Evolutionary conservation across 1,140 invertebrate species (phyloP), one percentile per base, ranked within the genome.

Genomic region (Melanaphis sacchari): DNA sequence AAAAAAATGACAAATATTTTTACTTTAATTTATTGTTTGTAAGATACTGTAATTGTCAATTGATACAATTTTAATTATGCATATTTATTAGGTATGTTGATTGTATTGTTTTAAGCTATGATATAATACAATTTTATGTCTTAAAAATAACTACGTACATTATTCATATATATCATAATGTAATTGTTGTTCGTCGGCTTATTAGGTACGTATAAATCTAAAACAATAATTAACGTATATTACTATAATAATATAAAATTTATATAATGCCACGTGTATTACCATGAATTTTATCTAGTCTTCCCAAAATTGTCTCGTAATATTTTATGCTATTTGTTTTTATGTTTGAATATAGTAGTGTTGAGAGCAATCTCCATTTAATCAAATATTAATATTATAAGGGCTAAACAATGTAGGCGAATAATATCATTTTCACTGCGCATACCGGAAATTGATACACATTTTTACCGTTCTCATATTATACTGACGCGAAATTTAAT

Each of bases 341-440:
- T 76, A 76, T 76, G 59, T 76, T 76, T 76, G 31, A 76, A 76
- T 76, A n/a, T n/a, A 18, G 31, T n/a, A 76, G 15, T 76, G 59
- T 76, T 76, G 59, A n/a, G 59, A 36, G 31, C 59, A 76, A 76
- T 76, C 31, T 76, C 31, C n/a, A 76, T 76, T 76, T 76, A 76
- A 76, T 76, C 59, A 76, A 76, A 76, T 76, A 76, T 76, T 76
- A 76, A 76, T 76, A 76, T n/a, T 76, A 76, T 76, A 36, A 76
- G n/a, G 59, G 31, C 15, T 76, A 31, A n/a, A 76, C 18, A 76
- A n/a, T 76, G 21, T 76, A 18, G 31, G 31, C 59, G 31, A 76
- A 76, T 76, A 18, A 76, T n/a, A n/a, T 76, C 59, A 76, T 76
- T 76, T 76, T 76, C 59, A n/a, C 15, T n/a, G 31, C 15, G 59